phyloP scores from a whole-genome alignment of 2,113 vertebrate species.

The Drymodes brunneopygia region DNA sequence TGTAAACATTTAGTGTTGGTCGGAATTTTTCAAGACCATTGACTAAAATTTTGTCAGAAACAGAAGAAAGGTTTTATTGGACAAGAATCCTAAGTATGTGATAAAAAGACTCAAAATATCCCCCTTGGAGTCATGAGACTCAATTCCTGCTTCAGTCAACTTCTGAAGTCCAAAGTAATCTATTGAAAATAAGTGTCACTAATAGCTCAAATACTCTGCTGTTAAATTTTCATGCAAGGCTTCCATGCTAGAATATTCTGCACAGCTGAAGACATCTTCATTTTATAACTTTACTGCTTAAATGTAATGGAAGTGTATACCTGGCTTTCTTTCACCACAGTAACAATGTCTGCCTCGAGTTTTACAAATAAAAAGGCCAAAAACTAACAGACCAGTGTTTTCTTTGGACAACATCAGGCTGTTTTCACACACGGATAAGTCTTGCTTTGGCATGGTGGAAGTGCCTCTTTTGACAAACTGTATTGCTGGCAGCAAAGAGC shows the following conservation, averaged over 20 bases:
- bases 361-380: neutral
- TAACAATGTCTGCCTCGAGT: neutral
- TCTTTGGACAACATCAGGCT: neutral
- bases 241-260: neutral
- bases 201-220: neutral
- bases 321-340: neutral
- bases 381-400: neutral
- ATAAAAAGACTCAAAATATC: neutral
- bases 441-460: neutral
- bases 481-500: slow-evolving; percentile 6
- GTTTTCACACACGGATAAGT: neutral
- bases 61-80: neutral
- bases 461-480: neutral
- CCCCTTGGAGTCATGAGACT: neutral
- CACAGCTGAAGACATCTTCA: neutral
- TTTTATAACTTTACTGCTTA: neutral
- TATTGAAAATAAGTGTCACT: neutral
- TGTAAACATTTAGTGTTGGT: neutral
- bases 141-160: neutral
- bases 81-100: neutral
- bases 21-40: neutral
- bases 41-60: neutral
- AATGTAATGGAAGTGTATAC: neutral
- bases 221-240: neutral
- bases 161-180: neutral